These are phyloP conservation scores for Gopherus flavomarginatus DNA, from an alignment of 2,113 vertebrate species.

Conservation along the genomic window DNA sequence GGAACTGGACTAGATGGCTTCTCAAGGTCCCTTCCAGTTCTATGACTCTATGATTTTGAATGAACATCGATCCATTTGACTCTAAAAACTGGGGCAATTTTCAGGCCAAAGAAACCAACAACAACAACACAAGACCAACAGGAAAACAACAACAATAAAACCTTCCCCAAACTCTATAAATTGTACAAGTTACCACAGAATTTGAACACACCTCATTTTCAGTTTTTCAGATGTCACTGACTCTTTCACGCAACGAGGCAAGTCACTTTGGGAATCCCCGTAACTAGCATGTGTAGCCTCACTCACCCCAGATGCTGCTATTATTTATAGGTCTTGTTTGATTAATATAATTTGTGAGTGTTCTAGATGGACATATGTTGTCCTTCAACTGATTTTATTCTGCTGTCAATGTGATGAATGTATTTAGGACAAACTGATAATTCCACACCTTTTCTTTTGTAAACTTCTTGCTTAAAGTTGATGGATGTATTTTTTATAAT, in stretches of 20 bases:
- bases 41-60: background rate
- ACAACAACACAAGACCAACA: background rate
- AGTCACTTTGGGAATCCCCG: background rate
- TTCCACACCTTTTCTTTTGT: background rate
- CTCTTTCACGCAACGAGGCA: background rate
- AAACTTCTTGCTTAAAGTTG: background rate
- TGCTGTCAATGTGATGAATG: background rate
- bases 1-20: too few relatives aligned
- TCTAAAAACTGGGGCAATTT: background rate
- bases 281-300: background rate
- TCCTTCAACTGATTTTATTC: background rate
- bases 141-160: background rate
- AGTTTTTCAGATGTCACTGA: background rate
- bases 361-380: background rate
- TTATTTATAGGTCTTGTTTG: background rate
- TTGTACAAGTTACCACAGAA: background rate
- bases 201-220: background rate
- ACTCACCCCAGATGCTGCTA: fast-evolving
- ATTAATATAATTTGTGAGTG: background rate
- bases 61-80: background rate
- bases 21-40: too few relatives aligned
- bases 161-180: background rate
- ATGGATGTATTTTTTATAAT: background rate
- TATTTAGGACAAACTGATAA: background rate
- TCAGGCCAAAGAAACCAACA: background rate